A percentile compares a stretch with the other conserved stretches of the same genome.
Conservation (phyloP, 2,888 invertebrate genomes). For the Lagria hirta region DNA sequence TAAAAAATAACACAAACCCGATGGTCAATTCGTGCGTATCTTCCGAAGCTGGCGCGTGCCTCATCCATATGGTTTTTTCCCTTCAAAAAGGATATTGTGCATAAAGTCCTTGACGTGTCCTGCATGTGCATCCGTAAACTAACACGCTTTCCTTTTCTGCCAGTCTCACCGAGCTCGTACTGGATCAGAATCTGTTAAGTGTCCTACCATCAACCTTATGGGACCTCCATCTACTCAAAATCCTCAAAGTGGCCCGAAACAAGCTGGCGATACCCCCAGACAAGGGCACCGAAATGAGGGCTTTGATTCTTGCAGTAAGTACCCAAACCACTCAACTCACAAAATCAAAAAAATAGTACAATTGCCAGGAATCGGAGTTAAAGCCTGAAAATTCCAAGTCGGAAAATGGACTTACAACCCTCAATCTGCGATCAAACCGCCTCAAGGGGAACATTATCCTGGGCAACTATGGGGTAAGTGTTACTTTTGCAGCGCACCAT, state of each 20-base stretch:
- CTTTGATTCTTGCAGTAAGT: slow-evolving; percentile 59
- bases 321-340: not conserved
- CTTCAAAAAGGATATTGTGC: slow-evolving; percentile 31
- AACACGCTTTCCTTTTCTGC: slow-evolving; percentile 47
- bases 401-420: slow-evolving; percentile 63
- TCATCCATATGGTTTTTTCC: slow-evolving; percentile 6
- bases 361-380: slow-evolving; percentile 48
- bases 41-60: slow-evolving; percentile 28
- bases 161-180: slow-evolving; percentile 71
- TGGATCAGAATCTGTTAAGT: slow-evolving; percentile 72
- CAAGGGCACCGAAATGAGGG: slow-evolving; percentile 59
- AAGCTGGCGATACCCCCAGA: slow-evolving; percentile 56
- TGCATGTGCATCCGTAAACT: slow-evolving; percentile 50
- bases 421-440: slow-evolving; percentile 76
- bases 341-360: not conserved
- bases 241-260: slow-evolving; percentile 63
- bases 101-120: slow-evolving; percentile 49
- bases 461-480: slow-evolving; percentile 79
- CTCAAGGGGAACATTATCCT: slow-evolving; percentile 82
- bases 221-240: slow-evolving; percentile 62
- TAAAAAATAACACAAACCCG: slow-evolving; percentile 39
- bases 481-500: slow-evolving; percentile 5
- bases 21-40: slow-evolving; percentile 44
- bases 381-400: slow-evolving; percentile 45
- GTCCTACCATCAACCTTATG: slow-evolving; percentile 63